These are phyloP conservation scores for Diadromus collaris DNA, from an alignment of 2,888 invertebrate species.

Conservation along the genomic window DNA sequence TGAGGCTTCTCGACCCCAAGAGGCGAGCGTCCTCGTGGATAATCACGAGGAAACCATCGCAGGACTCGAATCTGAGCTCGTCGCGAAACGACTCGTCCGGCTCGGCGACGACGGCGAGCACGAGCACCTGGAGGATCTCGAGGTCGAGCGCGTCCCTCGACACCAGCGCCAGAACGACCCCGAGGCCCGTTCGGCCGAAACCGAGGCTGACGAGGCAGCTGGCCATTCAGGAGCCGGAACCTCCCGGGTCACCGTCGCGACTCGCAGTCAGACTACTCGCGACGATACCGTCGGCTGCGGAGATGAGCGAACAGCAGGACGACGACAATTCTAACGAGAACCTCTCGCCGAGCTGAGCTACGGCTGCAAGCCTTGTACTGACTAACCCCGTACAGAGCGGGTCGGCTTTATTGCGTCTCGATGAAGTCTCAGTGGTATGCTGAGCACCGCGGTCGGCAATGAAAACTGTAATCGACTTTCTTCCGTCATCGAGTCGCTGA, in stretches of 20 bases:
- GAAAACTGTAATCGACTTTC: neutral
- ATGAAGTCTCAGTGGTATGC: neutral
- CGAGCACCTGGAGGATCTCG: constrained; percentile 94
- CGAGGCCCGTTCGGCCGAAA: constrained; percentile 80
- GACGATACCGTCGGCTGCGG: constrained; percentile 88
- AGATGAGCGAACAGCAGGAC: constrained; percentile 86
- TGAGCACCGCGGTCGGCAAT: neutral
- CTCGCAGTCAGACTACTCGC: constrained; percentile 85
- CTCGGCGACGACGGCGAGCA: constrained; percentile 93
- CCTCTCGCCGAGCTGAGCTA: constrained; percentile 15
- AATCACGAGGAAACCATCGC: constrained; percentile 94
- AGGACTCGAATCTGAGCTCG: constrained; percentile 94
- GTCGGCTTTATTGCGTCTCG: no score
- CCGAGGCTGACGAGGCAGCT: constrained; percentile 91
- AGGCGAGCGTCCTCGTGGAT: constrained; percentile 93
- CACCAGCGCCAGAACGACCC: constrained; percentile 75
- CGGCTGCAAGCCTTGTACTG: neutral
- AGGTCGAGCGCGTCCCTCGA: constrained; percentile 89
- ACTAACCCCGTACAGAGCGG: neutral
- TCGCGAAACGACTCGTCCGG: constrained; percentile 96
- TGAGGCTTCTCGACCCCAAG: constrained; percentile 87
- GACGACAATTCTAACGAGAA: constrained; percentile 80
- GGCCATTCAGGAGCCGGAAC: constrained; percentile 89
- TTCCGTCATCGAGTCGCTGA: neutral
- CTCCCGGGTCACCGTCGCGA: constrained; percentile 82